These are phyloP conservation scores for Ricordea florida DNA, from an alignment of 92 coral and sea anemone genomes.

Conservation along the genomic window DNA sequence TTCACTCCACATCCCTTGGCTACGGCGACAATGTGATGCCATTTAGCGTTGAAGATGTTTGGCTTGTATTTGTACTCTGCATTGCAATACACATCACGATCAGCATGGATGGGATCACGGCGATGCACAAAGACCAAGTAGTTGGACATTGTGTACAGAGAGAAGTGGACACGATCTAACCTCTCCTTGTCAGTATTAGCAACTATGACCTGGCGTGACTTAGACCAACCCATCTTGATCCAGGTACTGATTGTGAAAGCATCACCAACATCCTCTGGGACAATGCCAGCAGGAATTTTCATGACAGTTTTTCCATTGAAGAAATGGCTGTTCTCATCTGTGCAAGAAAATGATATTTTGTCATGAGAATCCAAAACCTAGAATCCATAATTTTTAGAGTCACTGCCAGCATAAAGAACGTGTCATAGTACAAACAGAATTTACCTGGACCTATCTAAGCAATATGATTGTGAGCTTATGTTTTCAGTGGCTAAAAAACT, in stretches of 20 bases:
- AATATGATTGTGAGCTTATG: no score
- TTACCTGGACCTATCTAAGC: no score
- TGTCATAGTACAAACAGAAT: no score
- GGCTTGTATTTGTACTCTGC: constrained; percentile 79
- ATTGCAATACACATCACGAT: constrained; percentile 73
- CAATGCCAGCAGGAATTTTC: constrained; percentile 60
- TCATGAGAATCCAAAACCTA: no score
- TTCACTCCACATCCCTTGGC: constrained; percentile 71
- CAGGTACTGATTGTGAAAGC: constrained; percentile 87
- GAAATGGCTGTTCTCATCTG: constrained; percentile 63
- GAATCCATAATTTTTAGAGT: no score
- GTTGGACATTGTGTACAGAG: constrained; percentile 60
- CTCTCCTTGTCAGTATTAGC: constrained; percentile 77
- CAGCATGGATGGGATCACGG: constrained; percentile 75
- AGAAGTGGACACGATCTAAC: constrained; percentile 90
- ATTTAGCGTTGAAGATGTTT: constrained; percentile 68
- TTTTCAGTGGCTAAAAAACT: no score
- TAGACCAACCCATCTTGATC: constrained; percentile 60
- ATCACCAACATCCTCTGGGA: constrained; percentile 76
- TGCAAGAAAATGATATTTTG: neutral
- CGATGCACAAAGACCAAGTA: constrained; percentile 81
- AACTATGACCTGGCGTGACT: constrained; percentile 75
- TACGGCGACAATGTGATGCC: constrained; percentile 87
- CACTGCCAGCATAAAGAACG: no score
- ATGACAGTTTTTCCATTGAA: constrained; percentile 81